Percentiles rank a stretch among this genome's conserved stretches.
phyloP scores from a whole-genome alignment of 2,113 vertebrate species.

The Cyprinodon tularosa region DNA sequence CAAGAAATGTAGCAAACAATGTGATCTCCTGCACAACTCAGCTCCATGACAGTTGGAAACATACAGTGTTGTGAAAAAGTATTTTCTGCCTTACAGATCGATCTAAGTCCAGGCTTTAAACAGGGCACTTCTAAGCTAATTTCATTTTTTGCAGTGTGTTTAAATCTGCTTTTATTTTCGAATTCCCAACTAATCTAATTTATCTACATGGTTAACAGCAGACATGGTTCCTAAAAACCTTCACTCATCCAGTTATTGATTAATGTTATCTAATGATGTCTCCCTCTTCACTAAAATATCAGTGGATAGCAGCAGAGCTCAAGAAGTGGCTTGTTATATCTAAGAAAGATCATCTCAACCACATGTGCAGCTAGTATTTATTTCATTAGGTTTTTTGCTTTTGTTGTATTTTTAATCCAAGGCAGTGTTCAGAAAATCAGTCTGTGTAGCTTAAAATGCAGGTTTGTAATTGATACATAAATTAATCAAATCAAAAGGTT shows the following conservation, averaged over 20 bases:
- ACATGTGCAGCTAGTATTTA: constrained; percentile 58
- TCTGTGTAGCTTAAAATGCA: neutral
- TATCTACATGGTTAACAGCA: constrained; percentile 1
- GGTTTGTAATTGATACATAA: constrained; percentile 14
- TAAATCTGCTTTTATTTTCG: too few species aligned
- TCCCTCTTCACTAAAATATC: constrained; percentile 54
- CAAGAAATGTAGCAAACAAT: constrained; percentile 43
- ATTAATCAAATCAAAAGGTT: constrained; percentile 31
- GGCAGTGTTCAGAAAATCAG: constrained; percentile 18
- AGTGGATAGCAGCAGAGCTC: constrained; percentile 69
- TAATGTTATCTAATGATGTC: constrained; percentile 67
- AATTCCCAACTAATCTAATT: neutral
- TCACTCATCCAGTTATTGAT: constrained; percentile 48
- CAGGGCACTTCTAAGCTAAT: too few species aligned
- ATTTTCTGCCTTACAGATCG: neutral
- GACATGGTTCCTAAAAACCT: constrained; percentile 47
- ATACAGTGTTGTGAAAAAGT: neutral
- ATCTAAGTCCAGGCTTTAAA: too few species aligned
- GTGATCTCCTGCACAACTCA: constrained; percentile 41
- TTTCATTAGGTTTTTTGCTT: constrained; percentile 51
- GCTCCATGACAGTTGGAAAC: constrained; percentile 28
- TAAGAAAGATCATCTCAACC: constrained; percentile 70
- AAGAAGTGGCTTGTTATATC: constrained; percentile 63
- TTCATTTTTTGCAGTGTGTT: too few species aligned
- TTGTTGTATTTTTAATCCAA: constrained; percentile 29